These are phyloP conservation scores for Leptothorax acervorum DNA, from an alignment of 2,888 invertebrate genomes.

Conservation along the genomic window DNA sequence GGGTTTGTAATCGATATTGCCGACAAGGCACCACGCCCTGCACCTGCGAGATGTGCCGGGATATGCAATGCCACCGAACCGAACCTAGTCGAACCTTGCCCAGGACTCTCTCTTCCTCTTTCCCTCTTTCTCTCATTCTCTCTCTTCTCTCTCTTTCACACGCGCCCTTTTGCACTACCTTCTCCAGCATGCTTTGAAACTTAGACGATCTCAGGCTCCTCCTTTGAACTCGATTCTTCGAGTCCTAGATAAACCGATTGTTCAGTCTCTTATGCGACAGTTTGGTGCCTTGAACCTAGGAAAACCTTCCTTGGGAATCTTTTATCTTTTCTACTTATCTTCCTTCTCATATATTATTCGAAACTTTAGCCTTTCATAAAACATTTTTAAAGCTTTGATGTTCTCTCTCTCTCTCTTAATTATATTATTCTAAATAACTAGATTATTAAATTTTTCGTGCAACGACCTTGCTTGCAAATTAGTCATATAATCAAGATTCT, in stretches of 20 bases:
- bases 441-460: background rate
- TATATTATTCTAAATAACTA: background rate
- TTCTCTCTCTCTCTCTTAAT: background rate
- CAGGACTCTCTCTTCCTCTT: conserved; percentile 58
- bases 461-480: background rate
- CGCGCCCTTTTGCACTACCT: conserved; percentile 22
- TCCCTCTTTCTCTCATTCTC: background rate
- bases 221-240: conserved; percentile 35
- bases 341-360: conserved; percentile 17
- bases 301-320: background rate
- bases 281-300: background rate
- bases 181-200: conserved; percentile 32
- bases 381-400: background rate
- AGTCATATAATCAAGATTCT: background rate
- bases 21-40: conserved; percentile 85
- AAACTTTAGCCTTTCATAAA: background rate
- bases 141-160: conserved; percentile 15
- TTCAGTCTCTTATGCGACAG: conserved; percentile 24
- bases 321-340: background rate
- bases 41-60: conserved; percentile 84
- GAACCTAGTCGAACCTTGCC: conserved; percentile 60
- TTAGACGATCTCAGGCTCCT: conserved; percentile 27
- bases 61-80: conserved; percentile 79
- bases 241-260: conserved; percentile 50
- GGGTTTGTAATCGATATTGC: conserved; percentile 85